These are phyloP conservation scores for Cactoblastis cactorum DNA, from an alignment of 2,888 invertebrate species.

Conservation along the genomic window DNA sequence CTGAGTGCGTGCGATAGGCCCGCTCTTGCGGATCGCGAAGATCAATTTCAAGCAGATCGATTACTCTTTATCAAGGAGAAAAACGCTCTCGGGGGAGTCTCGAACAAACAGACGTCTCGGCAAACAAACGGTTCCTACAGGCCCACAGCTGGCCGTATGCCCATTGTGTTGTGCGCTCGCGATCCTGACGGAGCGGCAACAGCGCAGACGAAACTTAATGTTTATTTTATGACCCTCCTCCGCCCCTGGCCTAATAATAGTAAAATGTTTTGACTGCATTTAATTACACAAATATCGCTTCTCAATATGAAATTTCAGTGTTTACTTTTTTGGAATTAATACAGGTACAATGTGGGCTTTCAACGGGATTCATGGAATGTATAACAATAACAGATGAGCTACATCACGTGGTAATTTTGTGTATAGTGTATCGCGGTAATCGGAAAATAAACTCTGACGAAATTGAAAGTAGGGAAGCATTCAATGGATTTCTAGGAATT, in stretches of 20 bases:
- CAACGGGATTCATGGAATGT: conserved; percentile 47
- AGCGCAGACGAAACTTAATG: conserved; percentile 38
- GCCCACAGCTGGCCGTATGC: conserved; percentile 57
- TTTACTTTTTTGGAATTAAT: conserved; percentile 39
- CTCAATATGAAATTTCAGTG: conserved; percentile 31
- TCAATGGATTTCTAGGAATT: conserved; percentile 5
- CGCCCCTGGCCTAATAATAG: conserved; percentile 24
- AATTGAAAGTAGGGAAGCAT: conserved; percentile 5
- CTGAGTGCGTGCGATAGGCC: conserved; percentile 61
- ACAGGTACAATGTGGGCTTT: conserved; percentile 52
- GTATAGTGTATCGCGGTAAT: conserved; percentile 29
- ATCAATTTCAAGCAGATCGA: conserved; percentile 68
- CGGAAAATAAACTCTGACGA: conserved; percentile 9
- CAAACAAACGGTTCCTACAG: conserved; percentile 64
- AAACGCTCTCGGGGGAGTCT: conserved; percentile 25
- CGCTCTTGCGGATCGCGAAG: conserved; percentile 53
- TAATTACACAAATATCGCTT: conserved; percentile 41
- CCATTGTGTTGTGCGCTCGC: conserved; percentile 46
- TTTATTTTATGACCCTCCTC: conserved; percentile 35
- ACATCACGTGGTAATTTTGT: conserved; percentile 30
- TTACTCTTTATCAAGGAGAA: conserved; percentile 48
- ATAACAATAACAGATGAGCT: conserved; percentile 55
- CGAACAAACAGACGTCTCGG: conserved; percentile 35
- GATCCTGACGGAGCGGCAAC: conserved; percentile 58
- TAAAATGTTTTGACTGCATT: conserved; percentile 36